A percentile compares a stretch with the other conserved stretches of the same genome.
These are phyloP conservation scores for Entomyzon cyanotis DNA, from an alignment of 2,113 vertebrate genomes.

Conservation along the genomic window DNA sequence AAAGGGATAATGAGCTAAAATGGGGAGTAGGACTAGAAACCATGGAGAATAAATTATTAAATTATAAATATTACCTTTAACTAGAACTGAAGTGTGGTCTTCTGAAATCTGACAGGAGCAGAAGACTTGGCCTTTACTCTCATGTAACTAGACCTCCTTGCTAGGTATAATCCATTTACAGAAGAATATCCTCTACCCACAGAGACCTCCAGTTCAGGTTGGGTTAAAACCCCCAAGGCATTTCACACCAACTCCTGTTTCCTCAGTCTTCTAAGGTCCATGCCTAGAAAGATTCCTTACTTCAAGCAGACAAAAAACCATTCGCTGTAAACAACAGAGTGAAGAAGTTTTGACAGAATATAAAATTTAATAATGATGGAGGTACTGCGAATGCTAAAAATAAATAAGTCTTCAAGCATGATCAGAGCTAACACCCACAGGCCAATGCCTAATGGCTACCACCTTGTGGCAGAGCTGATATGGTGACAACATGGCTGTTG, in stretches of 20 bases:
- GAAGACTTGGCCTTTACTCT: neutral
- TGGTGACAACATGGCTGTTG: neutral
- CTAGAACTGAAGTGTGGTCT: neutral
- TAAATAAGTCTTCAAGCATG: neutral
- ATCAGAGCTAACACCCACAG: neutral
- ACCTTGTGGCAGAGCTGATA: neutral
- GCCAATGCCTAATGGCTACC: neutral
- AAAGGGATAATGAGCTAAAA: neutral
- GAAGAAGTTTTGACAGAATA: neutral
- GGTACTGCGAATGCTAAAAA: neutral
- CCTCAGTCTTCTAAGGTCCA: neutral
- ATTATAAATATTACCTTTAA: neutral
- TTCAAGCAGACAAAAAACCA: neutral
- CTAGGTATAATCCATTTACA: neutral
- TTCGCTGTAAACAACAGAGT: neutral
- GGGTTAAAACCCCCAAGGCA: neutral
- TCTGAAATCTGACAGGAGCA: neutral
- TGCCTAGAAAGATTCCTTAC: neutral
- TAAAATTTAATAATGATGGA: neutral
- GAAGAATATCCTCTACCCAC: neutral
- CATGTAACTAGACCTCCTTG: neutral
- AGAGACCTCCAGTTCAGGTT: neutral
- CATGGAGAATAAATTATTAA: neutral
- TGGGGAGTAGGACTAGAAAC: neutral
- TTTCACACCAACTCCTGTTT: neutral